phyloP scores from a whole-genome alignment of 2,888 invertebrate species.

The Eristalis tenax region DNA sequence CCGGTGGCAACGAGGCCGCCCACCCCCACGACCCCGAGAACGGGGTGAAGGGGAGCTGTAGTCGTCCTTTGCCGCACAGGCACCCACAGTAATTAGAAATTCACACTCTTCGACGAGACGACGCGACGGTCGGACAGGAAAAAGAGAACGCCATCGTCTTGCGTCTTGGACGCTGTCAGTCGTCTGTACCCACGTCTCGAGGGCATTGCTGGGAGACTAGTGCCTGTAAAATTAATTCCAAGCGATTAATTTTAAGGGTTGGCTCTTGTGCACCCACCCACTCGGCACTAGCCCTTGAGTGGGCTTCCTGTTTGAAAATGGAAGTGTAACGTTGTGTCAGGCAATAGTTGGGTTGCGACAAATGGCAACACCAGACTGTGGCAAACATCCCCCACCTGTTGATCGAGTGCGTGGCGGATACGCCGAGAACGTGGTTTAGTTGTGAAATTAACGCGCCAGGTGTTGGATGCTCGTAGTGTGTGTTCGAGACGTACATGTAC shows the following conservation, averaged over 20 bases:
- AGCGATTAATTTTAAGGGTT: constrained; percentile 5
- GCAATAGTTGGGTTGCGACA: constrained; percentile 2
- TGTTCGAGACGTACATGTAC: not conserved
- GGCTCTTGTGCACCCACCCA: not conserved
- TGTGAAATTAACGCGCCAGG: constrained; percentile 55
- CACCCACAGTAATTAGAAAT: constrained; percentile 24
- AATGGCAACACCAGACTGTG: constrained; percentile 47
- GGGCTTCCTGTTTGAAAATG: constrained; percentile 10
- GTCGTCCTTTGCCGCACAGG: constrained; percentile 12
- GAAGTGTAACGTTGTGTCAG: not conserved
- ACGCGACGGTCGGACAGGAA: not conserved
- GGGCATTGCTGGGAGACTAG: not conserved
- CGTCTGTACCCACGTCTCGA: not conserved
- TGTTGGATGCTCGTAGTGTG: constrained; percentile 35
- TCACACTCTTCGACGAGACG: constrained; percentile 33
- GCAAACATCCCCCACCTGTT: constrained; percentile 30
- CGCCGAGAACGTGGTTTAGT: constrained; percentile 43
- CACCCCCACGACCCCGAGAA: too few relatives aligned
- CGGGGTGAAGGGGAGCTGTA: not conserved
- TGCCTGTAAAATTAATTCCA: constrained; percentile 32
- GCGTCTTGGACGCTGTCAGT: not conserved
- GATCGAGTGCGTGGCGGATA: constrained; percentile 10
- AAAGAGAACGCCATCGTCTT: not conserved
- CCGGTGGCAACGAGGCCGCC: not conserved
- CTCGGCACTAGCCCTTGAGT: constrained; percentile 1